Evolutionary conservation across 2,888 invertebrate genomes (phyloP), one percentile per base, ranked within the genome.

Genomic region (Frankliniella intonsa): DNA sequence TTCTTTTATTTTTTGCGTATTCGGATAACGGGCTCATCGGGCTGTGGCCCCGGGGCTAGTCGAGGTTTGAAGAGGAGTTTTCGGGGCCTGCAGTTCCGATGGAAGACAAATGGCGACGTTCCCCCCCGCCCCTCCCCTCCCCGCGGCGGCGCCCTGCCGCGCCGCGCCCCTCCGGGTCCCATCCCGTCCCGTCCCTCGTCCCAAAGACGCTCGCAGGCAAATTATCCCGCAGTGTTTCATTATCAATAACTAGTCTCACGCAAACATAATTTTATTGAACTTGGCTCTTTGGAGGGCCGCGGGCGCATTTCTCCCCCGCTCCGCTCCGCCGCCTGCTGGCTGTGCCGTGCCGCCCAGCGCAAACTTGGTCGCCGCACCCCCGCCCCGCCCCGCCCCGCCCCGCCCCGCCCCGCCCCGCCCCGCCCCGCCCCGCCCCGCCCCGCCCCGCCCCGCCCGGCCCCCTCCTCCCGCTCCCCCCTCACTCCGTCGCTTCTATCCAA

Each of bases 161-260:
- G 14, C 62, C 62, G 7, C 62, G 62, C 62, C 62, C 62, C 62
- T 62, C 14, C 69, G 22, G 11, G 10, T 9, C 25, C 69, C 14
- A 5, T 12, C 69, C 69, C 69, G 10, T 9, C 25, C 69, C 55
- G 12, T 12, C 11, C n/a, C n/a, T n/a, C n/a, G n/a, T 55, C 12
- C 14, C 55, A 9, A 55, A 9, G 17, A 14, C 55, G 69, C 69
- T 69, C n/a, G n/a, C n/a, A 69, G 69, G 69, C 69, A 69, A 25
- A 76, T 25, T 25, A 76, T 76, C 69, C 69, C 69, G 25, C 69
- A 76, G 69, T 76, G 69, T 76, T 76, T 76, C 69, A 76, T 76
- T 76, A 76, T 76, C 69, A 76, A 76, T 76, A 76, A 76, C 69
- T 76, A 76, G 69, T 76, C 69, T 76, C 69, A 76, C 69, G 69